phyloP scores from a whole-genome alignment of 1,140 invertebrate species.

The Alviniconcha marisindica region DNA sequence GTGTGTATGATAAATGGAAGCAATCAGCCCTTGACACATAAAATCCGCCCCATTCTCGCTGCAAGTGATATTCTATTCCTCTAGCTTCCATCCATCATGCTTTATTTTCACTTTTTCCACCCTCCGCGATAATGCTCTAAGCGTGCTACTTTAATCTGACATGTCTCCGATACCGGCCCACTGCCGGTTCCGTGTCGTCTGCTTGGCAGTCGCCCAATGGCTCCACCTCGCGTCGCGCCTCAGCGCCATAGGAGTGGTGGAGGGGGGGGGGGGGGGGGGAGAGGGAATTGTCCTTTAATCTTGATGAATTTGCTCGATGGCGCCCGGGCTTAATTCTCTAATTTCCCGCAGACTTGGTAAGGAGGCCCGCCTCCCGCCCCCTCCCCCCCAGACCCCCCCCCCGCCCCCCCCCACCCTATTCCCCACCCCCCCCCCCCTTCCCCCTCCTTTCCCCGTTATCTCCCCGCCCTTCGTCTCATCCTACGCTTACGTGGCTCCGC shows the following conservation, averaged over 20 bases:
- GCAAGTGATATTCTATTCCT: too few relatives aligned
- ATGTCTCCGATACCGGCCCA: slow-evolving; percentile 12
- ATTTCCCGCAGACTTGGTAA: neutral
- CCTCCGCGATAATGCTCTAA: slow-evolving; percentile 3
- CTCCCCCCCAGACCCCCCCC: too few relatives aligned
- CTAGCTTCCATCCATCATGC: neutral
- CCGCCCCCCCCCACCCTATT: neutral
- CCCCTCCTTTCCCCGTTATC: too few relatives aligned
- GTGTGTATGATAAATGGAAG: neutral
- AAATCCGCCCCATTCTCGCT: neutral
- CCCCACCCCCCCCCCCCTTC: neutral
- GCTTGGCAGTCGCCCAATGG: neutral
- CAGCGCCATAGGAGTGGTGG: neutral
- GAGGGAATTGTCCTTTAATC: slow-evolving; percentile 21
- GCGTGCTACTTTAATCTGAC: slow-evolving; percentile 16
- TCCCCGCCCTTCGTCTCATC: too few relatives aligned
- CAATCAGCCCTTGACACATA: neutral
- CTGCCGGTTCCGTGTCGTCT: slow-evolving; percentile 16
- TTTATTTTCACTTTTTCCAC: neutral
- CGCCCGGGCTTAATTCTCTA: slow-evolving; percentile 14
- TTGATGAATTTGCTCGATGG: slow-evolving; percentile 23
- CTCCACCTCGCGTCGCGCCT: neutral
- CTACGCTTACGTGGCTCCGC: too few relatives aligned
- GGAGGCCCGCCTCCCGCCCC: too few relatives aligned
- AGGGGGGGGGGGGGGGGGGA: neutral